phyloP scores from a whole-genome alignment of 2,888 invertebrate genomes.

The Chrysolina americana region DNA sequence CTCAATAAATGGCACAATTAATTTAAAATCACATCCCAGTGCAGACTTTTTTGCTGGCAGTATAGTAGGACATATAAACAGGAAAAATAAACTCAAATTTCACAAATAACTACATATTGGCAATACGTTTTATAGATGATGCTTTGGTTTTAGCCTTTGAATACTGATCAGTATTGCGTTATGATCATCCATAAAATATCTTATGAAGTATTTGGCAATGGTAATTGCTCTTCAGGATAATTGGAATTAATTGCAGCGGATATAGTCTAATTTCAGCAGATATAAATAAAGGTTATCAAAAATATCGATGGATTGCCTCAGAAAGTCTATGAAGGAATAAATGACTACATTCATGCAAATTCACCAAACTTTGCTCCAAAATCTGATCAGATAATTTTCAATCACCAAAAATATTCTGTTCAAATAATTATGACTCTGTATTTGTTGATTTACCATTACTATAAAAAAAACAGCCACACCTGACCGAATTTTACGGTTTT shows the following conservation, averaged over 20 bases:
- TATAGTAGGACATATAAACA: slow-evolving; percentile 33
- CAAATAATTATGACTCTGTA: too few relatives aligned
- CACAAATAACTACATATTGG: slow-evolving; percentile 2
- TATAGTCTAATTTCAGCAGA: slow-evolving; percentile 9
- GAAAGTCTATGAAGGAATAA: background rate
- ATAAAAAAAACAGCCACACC: too few relatives aligned
- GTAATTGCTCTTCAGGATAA: background rate
- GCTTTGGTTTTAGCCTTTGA: slow-evolving; percentile 5
- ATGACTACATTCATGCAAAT: background rate
- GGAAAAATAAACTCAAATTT: slow-evolving; percentile 44
- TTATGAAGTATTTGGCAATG: background rate
- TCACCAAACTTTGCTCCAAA: too few relatives aligned
- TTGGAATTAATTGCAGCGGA: background rate
- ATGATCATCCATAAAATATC: background rate
- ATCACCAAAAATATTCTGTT: too few relatives aligned
- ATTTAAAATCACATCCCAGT: slow-evolving; percentile 60
- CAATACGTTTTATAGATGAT: background rate
- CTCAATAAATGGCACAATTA: slow-evolving; percentile 62
- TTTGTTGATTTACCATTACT: too few relatives aligned
- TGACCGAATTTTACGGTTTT: too few relatives aligned
- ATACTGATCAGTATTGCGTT: background rate
- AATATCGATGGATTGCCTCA: slow-evolving; percentile 1
- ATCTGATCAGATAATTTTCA: too few relatives aligned
- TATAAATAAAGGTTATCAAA: slow-evolving; percentile 2
- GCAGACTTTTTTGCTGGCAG: slow-evolving; percentile 51